These are phyloP conservation scores for Chloebia gouldiae DNA, from an alignment of 2,113 vertebrate genomes.

Conservation along the genomic window DNA sequence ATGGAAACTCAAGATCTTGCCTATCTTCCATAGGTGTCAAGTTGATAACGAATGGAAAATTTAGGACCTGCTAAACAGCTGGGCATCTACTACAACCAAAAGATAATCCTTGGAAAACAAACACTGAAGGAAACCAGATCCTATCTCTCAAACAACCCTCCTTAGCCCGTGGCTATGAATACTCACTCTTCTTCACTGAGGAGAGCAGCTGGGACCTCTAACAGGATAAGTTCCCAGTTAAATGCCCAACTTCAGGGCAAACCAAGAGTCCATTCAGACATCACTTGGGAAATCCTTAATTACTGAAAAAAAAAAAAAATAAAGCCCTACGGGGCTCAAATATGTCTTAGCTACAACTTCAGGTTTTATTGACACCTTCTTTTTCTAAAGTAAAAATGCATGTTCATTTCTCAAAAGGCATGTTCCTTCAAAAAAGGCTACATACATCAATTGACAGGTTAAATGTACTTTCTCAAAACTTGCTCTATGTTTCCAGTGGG, in stretches of 20 bases:
- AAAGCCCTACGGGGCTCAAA: rapidly evolving
- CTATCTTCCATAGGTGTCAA: constrained; percentile 33
- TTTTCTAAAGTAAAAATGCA: neutral
- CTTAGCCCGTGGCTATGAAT: neutral
- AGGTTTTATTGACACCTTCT: neutral
- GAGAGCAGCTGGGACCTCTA: neutral
- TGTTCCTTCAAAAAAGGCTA: neutral
- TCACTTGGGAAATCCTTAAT: neutral
- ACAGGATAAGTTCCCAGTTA: neutral
- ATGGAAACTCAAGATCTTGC: neutral
- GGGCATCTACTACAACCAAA: neutral
- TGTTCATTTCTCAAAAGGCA: neutral
- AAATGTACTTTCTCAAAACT: neutral
- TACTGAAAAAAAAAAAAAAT: neutral
- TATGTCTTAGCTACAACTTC: neutral
- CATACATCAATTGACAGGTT: neutral
- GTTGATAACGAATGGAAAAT: constrained; percentile 59
- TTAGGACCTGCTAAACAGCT: constrained; percentile 17
- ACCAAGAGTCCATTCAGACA: neutral
- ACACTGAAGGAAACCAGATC: constrained; percentile 41
- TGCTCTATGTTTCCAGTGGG: neutral
- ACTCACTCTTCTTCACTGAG: neutral
- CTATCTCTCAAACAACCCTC: constrained; percentile 10
- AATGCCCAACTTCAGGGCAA: neutral
- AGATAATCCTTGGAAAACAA: constrained; percentile 46